Conservation (phyloP, 2,113 vertebrate genomes). For the Ondatra zibethicus region DNA sequence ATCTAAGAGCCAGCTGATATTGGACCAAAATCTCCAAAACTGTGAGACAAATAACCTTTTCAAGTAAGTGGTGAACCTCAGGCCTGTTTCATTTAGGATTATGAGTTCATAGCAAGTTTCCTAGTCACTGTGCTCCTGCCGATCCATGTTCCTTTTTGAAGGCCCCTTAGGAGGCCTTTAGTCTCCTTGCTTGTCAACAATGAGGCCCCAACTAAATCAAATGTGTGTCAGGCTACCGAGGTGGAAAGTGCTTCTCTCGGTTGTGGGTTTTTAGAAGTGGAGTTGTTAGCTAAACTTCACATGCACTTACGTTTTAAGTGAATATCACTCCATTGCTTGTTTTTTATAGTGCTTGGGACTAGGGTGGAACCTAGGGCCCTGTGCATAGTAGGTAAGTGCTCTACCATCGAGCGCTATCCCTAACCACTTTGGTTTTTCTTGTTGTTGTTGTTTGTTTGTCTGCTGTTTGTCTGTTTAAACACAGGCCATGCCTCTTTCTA, state of each 20-base stretch:
- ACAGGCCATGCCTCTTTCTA: not conserved
- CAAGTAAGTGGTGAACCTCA: not conserved
- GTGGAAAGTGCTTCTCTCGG: not conserved
- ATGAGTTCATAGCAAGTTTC: not conserved
- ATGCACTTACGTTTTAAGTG: not conserved
- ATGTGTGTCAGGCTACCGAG: not conserved
- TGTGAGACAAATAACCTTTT: not conserved
- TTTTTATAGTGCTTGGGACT: not conserved
- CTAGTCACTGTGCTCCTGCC: not conserved
- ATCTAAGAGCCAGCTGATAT: not conserved
- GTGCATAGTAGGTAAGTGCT: not conserved
- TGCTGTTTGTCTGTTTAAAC: not conserved
- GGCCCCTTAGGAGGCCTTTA: not conserved
- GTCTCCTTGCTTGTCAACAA: not conserved
- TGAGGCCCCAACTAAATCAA: not conserved
- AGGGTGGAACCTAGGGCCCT: not conserved
- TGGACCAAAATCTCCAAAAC: not conserved
- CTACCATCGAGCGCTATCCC: not conserved
- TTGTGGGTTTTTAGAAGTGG: not conserved
- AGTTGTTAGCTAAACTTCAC: not conserved
- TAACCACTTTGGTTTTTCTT: not conserved
- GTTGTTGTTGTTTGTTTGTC: not conserved
- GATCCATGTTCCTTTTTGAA: not conserved
- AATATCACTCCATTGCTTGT: not conserved
- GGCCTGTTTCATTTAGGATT: not conserved